Conservation (phyloP, 2,113 vertebrate genomes). For the Petrocephalus zakoni region DNA sequence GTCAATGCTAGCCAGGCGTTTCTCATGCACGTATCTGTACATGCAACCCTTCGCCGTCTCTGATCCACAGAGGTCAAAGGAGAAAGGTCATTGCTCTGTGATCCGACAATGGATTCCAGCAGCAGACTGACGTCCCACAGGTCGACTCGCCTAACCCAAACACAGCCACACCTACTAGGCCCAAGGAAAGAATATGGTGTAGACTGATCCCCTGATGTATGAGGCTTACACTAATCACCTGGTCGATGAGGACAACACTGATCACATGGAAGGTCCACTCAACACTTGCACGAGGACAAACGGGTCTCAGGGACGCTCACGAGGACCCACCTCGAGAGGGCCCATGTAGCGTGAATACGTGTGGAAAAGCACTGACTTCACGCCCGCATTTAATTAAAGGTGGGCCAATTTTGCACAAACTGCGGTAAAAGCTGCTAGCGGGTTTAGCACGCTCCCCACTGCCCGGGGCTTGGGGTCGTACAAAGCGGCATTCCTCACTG, state of each 20-base stretch:
- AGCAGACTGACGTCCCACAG: not conserved
- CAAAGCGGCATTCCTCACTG: constrained; percentile 67
- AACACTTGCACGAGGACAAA: not conserved
- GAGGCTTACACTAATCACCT: not conserved
- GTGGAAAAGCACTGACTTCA: not conserved
- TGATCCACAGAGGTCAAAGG: not conserved
- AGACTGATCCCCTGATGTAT: not conserved
- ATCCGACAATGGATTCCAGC: not conserved
- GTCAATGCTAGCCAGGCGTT: not conserved
- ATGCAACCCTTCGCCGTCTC: not conserved
- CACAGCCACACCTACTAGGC: not conserved
- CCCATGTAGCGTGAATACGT: not conserved
- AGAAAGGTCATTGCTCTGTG: not conserved
- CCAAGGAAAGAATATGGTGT: not conserved
- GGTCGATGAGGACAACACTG: no score
- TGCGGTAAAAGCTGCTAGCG: not conserved
- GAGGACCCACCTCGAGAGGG: not conserved
- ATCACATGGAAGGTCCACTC: not conserved
- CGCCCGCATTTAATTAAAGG: not conserved
- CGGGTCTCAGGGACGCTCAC: not conserved
- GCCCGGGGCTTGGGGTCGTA: not conserved
- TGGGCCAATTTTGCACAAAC: not conserved
- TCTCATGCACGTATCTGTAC: not conserved
- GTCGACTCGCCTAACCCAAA: not conserved
- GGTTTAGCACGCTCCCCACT: not conserved